A percentile compares a stretch with the other conserved stretches of the same genome.
Conservation (phyloP, 2,888 invertebrate genomes). For the Drosophila pseudotalamancana region DNA sequence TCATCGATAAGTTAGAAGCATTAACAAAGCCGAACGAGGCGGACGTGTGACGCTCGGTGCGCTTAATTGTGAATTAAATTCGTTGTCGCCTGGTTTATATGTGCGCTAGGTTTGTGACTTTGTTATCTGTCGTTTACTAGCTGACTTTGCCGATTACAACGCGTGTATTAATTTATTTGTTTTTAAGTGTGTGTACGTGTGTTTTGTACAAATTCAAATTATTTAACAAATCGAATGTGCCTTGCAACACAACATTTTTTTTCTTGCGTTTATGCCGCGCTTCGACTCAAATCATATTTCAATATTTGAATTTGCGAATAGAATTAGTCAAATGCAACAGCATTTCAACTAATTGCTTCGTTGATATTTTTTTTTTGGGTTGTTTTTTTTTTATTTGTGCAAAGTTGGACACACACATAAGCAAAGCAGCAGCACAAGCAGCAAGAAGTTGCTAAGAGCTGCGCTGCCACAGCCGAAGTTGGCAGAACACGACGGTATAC, state of each 20-base stretch:
- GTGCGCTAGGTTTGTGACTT: conserved; percentile 46
- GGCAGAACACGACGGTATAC: conserved; percentile 50
- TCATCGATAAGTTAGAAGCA: conserved; percentile 51
- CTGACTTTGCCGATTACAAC: conserved; percentile 37
- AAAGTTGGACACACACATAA: conserved; percentile 41
- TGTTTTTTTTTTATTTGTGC: conserved; percentile 41
- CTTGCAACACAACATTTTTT: conserved; percentile 26
- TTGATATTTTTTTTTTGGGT: conserved; percentile 16
- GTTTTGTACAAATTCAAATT: conserved; percentile 39
- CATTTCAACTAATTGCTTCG: conserved; percentile 4
- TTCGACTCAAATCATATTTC: conserved; percentile 4
- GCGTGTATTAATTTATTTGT: conserved; percentile 24
- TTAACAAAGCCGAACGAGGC: conserved; percentile 59
- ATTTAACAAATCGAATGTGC: conserved; percentile 27
- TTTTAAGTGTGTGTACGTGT: conserved; percentile 15
- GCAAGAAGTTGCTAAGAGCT: conserved; percentile 40
- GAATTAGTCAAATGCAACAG: not conserved
- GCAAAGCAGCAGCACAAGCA: conserved; percentile 28
- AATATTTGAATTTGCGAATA: not conserved
- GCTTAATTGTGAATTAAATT: conserved; percentile 46
- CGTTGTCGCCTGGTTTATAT: conserved; percentile 43
- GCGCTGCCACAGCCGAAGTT: conserved; percentile 37
- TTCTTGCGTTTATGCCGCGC: conserved; percentile 7
- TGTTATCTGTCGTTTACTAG: conserved; percentile 34
- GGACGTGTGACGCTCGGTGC: conserved; percentile 58